Conservation (phyloP, 2,113 vertebrate genomes). For the Danio rerio region GRCz12tu NC_133179.1:46946001-46946500, state of each 20-base stretch:
- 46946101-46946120: background rate
- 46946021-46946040: slow-evolving; percentile 15
- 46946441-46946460: background rate
- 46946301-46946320: no score
- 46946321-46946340: background rate
- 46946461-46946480: background rate
- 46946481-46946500: background rate
- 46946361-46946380: slow-evolving; percentile 5
- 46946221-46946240: background rate
- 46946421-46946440: background rate
- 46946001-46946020: background rate
- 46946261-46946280: background rate
- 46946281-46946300: background rate
- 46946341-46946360: background rate
- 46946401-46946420: background rate
- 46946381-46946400: background rate
- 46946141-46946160: background rate
- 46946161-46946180: background rate
- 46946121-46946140: background rate
- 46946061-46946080: background rate
- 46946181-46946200: background rate
- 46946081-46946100: slow-evolving; percentile 19
- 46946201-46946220: background rate
- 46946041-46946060: slow-evolving; percentile 3
- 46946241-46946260: no score